Evolutionary conservation across 2,888 invertebrate species (phyloP).

Genomic region (Sericinus montela): DNA sequence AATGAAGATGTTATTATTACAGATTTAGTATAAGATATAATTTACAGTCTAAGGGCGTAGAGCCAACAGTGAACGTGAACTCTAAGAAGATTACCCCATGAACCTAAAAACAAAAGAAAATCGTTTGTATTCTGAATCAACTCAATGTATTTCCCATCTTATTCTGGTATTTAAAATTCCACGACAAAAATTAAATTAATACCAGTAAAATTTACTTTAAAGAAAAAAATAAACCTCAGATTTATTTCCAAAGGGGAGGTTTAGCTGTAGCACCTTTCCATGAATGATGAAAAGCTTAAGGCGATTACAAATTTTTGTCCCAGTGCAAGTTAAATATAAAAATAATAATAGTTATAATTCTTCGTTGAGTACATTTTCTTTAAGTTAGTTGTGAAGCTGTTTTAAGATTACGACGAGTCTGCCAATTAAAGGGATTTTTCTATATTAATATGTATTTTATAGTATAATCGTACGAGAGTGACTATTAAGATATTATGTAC

Average conservation of each 20-base stretch:
- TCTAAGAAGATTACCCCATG: too few relatives aligned
- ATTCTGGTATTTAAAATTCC: not conserved
- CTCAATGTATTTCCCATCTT: too few relatives aligned
- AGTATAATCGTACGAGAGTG: too few relatives aligned
- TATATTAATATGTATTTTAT: too few relatives aligned
- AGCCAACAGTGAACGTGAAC: too few relatives aligned
- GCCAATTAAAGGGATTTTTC: conserved; percentile 15
- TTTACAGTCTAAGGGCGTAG: too few relatives aligned
- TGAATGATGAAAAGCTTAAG: conserved; percentile 70
- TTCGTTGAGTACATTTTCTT: conserved; percentile 40
- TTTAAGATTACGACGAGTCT: conserved; percentile 33
- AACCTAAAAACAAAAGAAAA: too few relatives aligned
- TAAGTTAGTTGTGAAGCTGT: conserved; percentile 31
- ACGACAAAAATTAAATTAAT: not conserved
- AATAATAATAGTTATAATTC: conserved; percentile 70
- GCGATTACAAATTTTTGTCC: conserved; percentile 63
- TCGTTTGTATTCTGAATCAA: too few relatives aligned
- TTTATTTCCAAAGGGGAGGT: conserved; percentile 24
- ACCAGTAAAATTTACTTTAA: not conserved
- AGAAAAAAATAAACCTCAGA: conserved; percentile 19
- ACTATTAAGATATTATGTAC: too few relatives aligned
- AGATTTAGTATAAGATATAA: too few relatives aligned
- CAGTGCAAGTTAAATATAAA: conserved; percentile 67
- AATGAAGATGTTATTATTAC: too few relatives aligned
- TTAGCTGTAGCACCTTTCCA: conserved; percentile 55